A percentile compares a stretch with the other conserved stretches of the same genome.
Conservation (phyloP, 2,113 vertebrate species). For the Elephantulus edwardii region DNA sequence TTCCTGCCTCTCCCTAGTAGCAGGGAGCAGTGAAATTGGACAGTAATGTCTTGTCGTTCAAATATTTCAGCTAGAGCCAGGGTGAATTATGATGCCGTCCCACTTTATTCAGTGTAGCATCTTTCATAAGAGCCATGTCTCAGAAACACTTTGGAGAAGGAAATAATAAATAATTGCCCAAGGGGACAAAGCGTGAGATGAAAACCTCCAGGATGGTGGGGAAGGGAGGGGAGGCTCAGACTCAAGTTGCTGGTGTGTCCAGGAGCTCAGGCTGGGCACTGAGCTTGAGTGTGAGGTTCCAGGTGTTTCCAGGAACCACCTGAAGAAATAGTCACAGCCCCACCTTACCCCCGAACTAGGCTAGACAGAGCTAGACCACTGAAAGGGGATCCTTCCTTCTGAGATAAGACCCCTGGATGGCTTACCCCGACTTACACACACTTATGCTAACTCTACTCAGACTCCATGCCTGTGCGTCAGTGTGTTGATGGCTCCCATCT, state of each 20-base stretch:
- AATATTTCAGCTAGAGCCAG: constrained; percentile 31
- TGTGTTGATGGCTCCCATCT: accelerated
- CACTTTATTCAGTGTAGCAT: constrained; percentile 59
- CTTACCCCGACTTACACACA: not conserved
- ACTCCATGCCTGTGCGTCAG: too few species aligned
- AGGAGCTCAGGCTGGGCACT: not conserved
- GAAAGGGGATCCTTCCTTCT: not conserved
- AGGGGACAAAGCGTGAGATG: constrained; percentile 55
- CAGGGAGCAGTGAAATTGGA: constrained; percentile 35
- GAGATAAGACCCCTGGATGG: not conserved
- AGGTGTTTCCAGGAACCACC: not conserved
- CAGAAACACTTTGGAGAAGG: constrained; percentile 69
- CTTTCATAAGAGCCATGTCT: constrained; percentile 69
- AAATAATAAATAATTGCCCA: constrained; percentile 74
- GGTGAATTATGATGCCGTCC: constrained; percentile 60
- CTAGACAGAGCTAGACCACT: not conserved
- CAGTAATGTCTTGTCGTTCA: constrained; percentile 64
- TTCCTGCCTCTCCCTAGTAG: constrained; percentile 19
- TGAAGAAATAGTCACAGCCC: not conserved
- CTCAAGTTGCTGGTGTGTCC: not conserved
- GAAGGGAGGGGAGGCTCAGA: not conserved
- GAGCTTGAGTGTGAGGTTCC: not conserved
- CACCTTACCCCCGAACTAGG: not conserved
- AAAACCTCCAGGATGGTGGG: constrained; percentile 47
- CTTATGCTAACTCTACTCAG: accelerated